Base-by-base conservation (phyloP, 2,888 invertebrate genomes). In the Campoplex capitator region DNA sequence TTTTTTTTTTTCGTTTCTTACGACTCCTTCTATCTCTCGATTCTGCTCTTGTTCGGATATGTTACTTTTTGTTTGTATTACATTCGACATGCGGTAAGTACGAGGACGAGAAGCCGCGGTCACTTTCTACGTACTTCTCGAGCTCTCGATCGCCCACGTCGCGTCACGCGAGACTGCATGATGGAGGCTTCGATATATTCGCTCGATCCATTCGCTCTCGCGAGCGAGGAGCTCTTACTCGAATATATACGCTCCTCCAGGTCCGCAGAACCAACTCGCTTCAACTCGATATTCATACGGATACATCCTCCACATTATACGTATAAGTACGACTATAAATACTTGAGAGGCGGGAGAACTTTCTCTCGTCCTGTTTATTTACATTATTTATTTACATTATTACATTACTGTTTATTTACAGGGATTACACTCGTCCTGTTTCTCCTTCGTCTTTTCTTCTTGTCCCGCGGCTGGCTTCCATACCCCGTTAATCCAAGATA, bases 91-190 rank as follows among this genome's bases (percentile, higher is more conserved):
- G 80, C 71, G 48, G 80, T 80, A 68, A 82, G 77, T 74, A 82
- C 78, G 58, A 23, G 23, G 23, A 70, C 45, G 80, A 80, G 82
- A 51, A 58, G 75, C 70, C 71, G 56, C 56, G 70, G 68, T 65
- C 77, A 77, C 80, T 80, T 84, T 86, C 84, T 84, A 84, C 84
- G 68, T 88, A 83, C 78, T 84, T 85, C 79, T 74, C 75, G 78
- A 70, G 89, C 82, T 74, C 81, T 71, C 80, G 89, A 89, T 89
- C 89, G 89, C 89, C 89, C 88, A 89, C 89, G 89, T 87, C 81
- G 89, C 87, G 85, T 88, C 87, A 88, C 88, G 87, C 86, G 83
- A 88, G 88, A 89, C 79, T 87, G n/a, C n/a, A n/a, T n/a, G 87
- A 88, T 89, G 87, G 84, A 88, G 88, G 83, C 84, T 81, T 86